These are phyloP conservation scores for Babylonia areolata DNA, from an alignment of 1,140 invertebrate species.

Conservation along the genomic window DNA sequence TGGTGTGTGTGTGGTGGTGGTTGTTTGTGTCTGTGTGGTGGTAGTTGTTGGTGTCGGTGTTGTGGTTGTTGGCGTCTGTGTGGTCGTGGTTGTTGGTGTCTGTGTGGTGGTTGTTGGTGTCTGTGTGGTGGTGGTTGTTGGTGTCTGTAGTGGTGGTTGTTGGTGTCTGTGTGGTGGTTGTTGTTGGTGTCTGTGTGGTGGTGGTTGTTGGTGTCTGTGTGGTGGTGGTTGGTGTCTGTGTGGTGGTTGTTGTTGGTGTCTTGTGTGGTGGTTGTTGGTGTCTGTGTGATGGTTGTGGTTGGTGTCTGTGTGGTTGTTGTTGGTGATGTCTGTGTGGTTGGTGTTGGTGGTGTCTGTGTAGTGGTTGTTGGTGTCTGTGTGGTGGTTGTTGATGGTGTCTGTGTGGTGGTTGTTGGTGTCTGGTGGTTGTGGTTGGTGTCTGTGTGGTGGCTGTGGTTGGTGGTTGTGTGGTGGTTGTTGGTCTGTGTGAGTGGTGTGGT, in stretches of 20 bases:
- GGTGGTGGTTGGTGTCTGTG: neutral
- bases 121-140: slow-evolving; percentile 9
- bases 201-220: neutral
- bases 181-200: neutral
- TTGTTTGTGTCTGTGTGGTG: slow-evolving; percentile 15
- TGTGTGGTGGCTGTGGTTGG: slow-evolving; percentile 2
- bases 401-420: neutral
- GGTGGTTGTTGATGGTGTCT: neutral
- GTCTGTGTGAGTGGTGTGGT: neutral
- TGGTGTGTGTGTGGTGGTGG: neutral
- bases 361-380: slow-evolving; percentile 7
- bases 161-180: neutral
- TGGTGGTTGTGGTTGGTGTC: neutral
- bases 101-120: neutral
- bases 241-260: slow-evolving; percentile 13
- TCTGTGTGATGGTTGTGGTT: neutral
- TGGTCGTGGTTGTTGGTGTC: neutral
- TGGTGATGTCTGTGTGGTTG: neutral
- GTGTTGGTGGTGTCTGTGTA: neutral
- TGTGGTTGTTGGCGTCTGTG: neutral
- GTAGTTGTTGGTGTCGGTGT: neutral
- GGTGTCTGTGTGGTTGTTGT: neutral
- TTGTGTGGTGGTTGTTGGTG: neutral
- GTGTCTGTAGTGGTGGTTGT: no score
- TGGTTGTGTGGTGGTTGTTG: neutral